Conservation (phyloP, 53 echinoderm and acorn worm species). For the Apostichopus leukothele region DNA sequence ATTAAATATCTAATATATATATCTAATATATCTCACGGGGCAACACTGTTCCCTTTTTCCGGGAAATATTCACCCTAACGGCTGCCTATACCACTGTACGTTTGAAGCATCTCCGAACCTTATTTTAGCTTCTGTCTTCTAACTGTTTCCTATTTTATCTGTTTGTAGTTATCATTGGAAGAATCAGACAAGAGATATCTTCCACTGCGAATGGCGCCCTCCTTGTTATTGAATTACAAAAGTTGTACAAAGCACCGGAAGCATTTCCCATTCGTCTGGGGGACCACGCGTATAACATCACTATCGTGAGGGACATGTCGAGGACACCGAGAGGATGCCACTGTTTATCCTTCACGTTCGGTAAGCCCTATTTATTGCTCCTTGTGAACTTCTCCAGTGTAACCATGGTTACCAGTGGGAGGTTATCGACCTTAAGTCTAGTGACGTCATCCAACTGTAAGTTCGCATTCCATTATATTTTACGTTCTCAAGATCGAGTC, state of each 20-base stretch:
- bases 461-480: too few relatives aligned
- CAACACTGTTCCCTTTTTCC: too few relatives aligned
- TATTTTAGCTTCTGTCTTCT: not conserved
- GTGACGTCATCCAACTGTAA: too few relatives aligned
- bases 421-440: too few relatives aligned
- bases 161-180: slow-evolving; percentile 57
- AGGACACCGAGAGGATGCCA: slow-evolving; percentile 28
- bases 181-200: slow-evolving; percentile 50
- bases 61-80: too few relatives aligned
- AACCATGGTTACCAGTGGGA: too few relatives aligned
- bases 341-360: slow-evolving; percentile 44
- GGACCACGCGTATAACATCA: slow-evolving; percentile 26
- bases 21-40: too few relatives aligned
- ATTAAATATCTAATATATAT: too few relatives aligned
- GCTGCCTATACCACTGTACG: too few relatives aligned
- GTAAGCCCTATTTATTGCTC: slow-evolving; percentile 14
- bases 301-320: slow-evolving; percentile 42
- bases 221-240: slow-evolving; percentile 50
- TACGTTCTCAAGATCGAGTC: too few relatives aligned
- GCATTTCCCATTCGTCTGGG: slow-evolving; percentile 18
- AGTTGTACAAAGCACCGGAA: slow-evolving; percentile 25
- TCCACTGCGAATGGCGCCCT: slow-evolving; percentile 43
- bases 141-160: not conserved
- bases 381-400: too few relatives aligned
- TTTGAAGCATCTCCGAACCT: too few relatives aligned